Evolutionary conservation across 2,797 vertebrate species (phyloP), one percentile per base, ranked within the genome.

Genomic region (Syngnathus acus): DNA sequence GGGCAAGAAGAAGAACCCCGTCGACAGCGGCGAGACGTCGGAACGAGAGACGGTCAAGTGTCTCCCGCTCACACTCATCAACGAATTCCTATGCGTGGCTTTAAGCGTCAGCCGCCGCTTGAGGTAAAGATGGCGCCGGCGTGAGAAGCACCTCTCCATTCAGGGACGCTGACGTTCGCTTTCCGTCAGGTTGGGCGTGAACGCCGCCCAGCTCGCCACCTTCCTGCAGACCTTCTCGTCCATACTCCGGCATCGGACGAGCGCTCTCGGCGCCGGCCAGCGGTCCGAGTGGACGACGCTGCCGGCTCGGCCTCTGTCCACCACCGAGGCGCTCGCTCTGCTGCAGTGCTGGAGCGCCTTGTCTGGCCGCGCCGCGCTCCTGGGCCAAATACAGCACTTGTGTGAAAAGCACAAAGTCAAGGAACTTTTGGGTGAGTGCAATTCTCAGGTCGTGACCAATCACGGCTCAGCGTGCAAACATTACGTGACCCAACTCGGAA

Each of bases 51-150:
- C 55, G 65, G 82, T 72, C n/a, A 96, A 93, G 84, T 91, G 91
- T 77, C 92, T 96, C 32, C 92, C 95, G 45, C 87, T 95, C 37
- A 91, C 94, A 11, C 50, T 98, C 76, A 89, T 96, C 77, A 89
- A 69, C 11, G 94, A 98, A 76, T 96, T 96, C 79, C 85, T 96
- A 0, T 90, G 81, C 43, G 88, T 93, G 71, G 82, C 93, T 40
- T 40, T 86, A 0, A 66, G 70, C 0, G 66, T 96, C 70, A 72
- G 85, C 62, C 91, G 83, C 75, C 92, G 92, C 48, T 87, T 97
- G 72, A 85, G 90, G 96, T 98, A 88, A 89, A 80, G 3, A 2
- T 6, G 16, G 10, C 0, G 48, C 11, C 9, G 9, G n/a, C 38
- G 4, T 17, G 21, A 26, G 60, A 62, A 26, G 21, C 21, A 6